phyloP scores from a whole-genome alignment of 1,140 invertebrate genomes.

The Bombus superbus region DNA sequence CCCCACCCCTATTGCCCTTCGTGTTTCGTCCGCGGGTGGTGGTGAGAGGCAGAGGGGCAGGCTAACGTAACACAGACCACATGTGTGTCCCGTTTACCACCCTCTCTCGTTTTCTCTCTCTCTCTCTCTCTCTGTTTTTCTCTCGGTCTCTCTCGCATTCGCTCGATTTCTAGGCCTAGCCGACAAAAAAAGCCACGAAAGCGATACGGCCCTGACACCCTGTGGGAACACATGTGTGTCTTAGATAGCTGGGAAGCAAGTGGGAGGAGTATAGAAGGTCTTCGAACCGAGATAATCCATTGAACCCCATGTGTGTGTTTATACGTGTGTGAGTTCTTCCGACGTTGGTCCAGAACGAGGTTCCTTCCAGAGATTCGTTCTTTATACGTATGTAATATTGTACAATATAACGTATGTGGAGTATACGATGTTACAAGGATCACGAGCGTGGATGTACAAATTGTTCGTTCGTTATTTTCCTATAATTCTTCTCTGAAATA shows the following conservation, averaged over 20 bases:
- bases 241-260: constrained; percentile 60
- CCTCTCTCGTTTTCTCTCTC: constrained; percentile 12
- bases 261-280: constrained; percentile 48
- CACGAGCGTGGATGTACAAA: too few species aligned
- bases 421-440: too few species aligned
- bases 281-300: constrained; percentile 60
- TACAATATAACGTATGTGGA: too few species aligned
- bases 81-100: constrained; percentile 62
- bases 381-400: too few species aligned
- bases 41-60: constrained; percentile 38
- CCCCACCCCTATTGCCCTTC: constrained; percentile 19
- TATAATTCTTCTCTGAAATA: too few species aligned
- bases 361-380: background rate
- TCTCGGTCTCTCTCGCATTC: constrained; percentile 38
- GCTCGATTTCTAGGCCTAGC: constrained; percentile 44
- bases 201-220: constrained; percentile 67
- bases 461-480: too few species aligned
- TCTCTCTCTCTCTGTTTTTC: constrained; percentile 1
- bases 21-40: constrained; percentile 35
- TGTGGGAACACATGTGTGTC: constrained; percentile 73
- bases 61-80: constrained; percentile 64
- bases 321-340: background rate
- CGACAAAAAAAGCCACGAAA: constrained; percentile 56
- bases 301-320: background rate
- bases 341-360: background rate